These are phyloP conservation scores for Upupa epops DNA, from an alignment of 2,113 vertebrate genomes.

Conservation along the genomic window DNA sequence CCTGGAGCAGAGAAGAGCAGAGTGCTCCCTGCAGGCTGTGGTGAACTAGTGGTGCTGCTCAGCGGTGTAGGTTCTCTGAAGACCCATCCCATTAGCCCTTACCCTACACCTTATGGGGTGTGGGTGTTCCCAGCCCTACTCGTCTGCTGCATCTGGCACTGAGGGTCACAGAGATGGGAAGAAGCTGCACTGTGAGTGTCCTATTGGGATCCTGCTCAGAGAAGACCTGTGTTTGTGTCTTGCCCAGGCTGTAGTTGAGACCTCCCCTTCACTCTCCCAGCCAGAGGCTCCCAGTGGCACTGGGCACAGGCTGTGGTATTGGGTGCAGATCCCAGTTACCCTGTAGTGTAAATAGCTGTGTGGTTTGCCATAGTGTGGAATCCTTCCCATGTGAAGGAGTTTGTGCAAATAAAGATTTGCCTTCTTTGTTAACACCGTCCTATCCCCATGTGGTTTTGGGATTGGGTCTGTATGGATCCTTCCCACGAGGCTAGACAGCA, in stretches of 20 bases:
- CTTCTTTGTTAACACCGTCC: neutral
- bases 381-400: neutral
- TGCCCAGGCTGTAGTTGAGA: neutral
- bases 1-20: neutral
- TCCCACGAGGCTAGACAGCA: neutral
- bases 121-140: fast-evolving
- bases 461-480: neutral
- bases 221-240: neutral
- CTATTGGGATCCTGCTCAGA: neutral
- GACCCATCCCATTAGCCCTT: neutral
- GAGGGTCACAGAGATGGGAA: neutral
- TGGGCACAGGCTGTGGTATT: neutral
- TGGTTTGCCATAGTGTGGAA: neutral
- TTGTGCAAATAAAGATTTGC: neutral
- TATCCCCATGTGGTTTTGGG: neutral
- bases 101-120: too few relatives aligned
- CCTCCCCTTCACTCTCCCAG: neutral
- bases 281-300: neutral
- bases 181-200: neutral
- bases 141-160: fast-evolving
- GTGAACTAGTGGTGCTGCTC: neutral
- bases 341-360: neutral
- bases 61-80: fast-evolving
- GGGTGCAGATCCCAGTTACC: neutral
- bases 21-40: neutral